A percentile compares a stretch with the other conserved stretches of the same genome.
These are phyloP conservation scores for Thumatha senex DNA, from an alignment of 2,888 invertebrate species.

Conservation along the genomic window DNA sequence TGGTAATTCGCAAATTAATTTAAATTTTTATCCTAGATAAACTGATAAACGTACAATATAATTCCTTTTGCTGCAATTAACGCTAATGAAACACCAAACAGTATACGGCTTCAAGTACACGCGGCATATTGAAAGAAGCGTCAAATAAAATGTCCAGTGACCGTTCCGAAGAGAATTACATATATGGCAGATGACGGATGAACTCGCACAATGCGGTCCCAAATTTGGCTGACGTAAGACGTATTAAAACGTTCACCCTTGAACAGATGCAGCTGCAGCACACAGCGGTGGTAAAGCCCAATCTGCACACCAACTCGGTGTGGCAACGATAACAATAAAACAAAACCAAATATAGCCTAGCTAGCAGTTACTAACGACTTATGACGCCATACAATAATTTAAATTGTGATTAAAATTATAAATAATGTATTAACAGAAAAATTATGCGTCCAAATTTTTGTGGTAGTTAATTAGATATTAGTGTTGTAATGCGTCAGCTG, in stretches of 20 bases:
- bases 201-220: slow-evolving; percentile 25
- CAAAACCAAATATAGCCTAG: slow-evolving; percentile 41
- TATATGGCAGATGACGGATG: background rate
- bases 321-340: slow-evolving; percentile 36
- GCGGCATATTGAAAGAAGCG: too few relatives aligned
- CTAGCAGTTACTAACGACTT: slow-evolving; percentile 44
- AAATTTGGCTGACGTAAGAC: background rate
- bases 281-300: slow-evolving; percentile 14
- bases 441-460: slow-evolving; percentile 76
- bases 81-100: too few relatives aligned
- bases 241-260: slow-evolving; percentile 9
- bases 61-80: too few relatives aligned
- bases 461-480: slow-evolving; percentile 52
- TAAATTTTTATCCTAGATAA: too few relatives aligned
- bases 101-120: too few relatives aligned
- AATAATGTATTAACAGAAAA: slow-evolving; percentile 36
- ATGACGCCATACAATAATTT: slow-evolving; percentile 76
- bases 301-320: slow-evolving; percentile 16
- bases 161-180: slow-evolving; percentile 3
- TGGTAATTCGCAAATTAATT: too few relatives aligned
- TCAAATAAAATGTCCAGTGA: background rate
- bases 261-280: slow-evolving; percentile 39
- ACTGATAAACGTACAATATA: too few relatives aligned
- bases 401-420: slow-evolving; percentile 65
- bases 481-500: slow-evolving; percentile 43